Base-by-base conservation (phyloP, 2,797 vertebrate species). In the Semaprochilodus insignis region DNA sequence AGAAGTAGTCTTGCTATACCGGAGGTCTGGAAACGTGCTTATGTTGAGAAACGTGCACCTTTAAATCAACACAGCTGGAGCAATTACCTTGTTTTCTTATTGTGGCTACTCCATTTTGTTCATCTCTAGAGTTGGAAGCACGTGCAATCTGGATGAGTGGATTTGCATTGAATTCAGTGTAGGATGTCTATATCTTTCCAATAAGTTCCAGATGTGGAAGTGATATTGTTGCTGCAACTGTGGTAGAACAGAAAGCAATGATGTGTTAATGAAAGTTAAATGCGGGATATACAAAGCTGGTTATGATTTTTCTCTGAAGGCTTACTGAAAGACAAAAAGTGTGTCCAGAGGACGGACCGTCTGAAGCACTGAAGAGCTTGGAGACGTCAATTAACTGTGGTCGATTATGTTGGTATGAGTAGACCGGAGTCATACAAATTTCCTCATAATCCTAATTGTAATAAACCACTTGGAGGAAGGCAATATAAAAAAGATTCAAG, bases 11-110 rank as follows among this genome's bases (percentile, higher is more conserved):
- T 1, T 25, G 40, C 69, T 71, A 15, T 60, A 40, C 52, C 4
- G 34, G 55, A 75, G 55, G 19, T 59, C 55, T 59, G 55, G 34
- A 44, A 75, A 40, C 21, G 5, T 75, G 72, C 72, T 83, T 65
- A 27, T 52, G 57, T 59, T 48, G 48, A 79, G 72, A 81, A 83
- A 81, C 66, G 72, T 83, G 86, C 79, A 40, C 34, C 31, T 87
- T 88, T 82, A 81, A 86, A 86, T 88, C 72, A 84, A 82, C 81
- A 80, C 54, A 40, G 79, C 80, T 88, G 87, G 90, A 78, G 77
- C 85, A 85, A 87, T 83, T 85, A 77, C 78, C 74, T 14, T 77
- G 83, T 81, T 66, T 81, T 60, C 73, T 90, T 74, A 77, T 80
- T 81, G 65, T 85, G 44, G 60, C 21, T 69, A 84, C 86, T 81